Evolutionary conservation across 2,888 invertebrate genomes (phyloP), one percentile per base, ranked within the genome.

Genomic region (Catocala sponsa): DNA sequence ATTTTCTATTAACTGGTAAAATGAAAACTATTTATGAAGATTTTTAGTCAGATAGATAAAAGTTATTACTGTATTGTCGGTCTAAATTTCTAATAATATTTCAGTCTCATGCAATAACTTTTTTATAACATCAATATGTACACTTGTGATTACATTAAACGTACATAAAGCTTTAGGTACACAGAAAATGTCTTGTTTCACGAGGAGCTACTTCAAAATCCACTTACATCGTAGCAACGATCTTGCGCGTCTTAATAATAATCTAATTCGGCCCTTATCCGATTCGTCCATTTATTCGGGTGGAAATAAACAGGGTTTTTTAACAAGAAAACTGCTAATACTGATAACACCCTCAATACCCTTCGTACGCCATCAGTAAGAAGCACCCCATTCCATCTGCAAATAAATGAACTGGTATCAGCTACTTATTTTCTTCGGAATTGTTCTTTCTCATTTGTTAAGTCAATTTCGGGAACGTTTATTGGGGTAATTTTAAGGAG

Each of bases 181-280:
- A 47, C 32, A 9, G 49, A 59, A 53, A 66, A 62, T 51, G 46
- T 62, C 64, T 47, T 48, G 61, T 62, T 70, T 55, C 43, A 46
- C 47, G 55, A 4, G 46, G 38, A 67, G 57, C 48, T 35, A 46
- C 51, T 64, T 42, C 43, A n/a, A 65, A 75, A 76, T 56, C 55
- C 61, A 66, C 61, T 75, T 74, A 71, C 51, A 60, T 49, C 25
- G 52, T 42, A 50, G 47, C 61, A 42, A 49, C 58, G 62, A 62
- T 64, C 55, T 61, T 55, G 60, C 54, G 52, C 55, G 54, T 61
- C 74, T 64, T 63, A 74, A 68, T 74, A 66, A 74, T 77, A 76
- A 77, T 77, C 75, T 64, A 74, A 76, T 76, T 77, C 61, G 13
- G 25, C 43, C 44, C 61, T 68, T 53, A 68, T 65, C 69, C 69